Evolutionary conservation across 1,140 invertebrate genomes (phyloP).

Genomic region (Caenorhabditis inopinata): DNA sequence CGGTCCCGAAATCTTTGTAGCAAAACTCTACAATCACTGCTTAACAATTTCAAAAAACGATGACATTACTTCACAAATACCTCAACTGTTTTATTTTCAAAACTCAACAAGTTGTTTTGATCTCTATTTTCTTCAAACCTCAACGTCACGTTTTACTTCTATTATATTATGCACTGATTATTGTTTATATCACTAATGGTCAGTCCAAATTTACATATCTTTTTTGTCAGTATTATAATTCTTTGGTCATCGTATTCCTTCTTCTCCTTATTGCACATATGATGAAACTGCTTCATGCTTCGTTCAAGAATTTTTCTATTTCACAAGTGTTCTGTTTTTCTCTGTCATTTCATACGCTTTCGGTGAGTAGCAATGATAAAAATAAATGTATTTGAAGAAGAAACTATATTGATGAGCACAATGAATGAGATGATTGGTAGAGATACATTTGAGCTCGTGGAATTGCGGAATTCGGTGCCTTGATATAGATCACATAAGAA

Average conservation of each 20-base stretch:
- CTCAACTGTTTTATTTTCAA: background rate
- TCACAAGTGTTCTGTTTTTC: background rate
- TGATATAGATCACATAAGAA: too few species aligned
- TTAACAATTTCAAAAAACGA: too few species aligned
- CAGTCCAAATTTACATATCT: slow-evolving; percentile 7
- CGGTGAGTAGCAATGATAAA: slow-evolving; percentile 19
- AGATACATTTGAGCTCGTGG: too few species aligned
- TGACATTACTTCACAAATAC: background rate
- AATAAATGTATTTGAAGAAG: too few species aligned
- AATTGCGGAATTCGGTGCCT: too few species aligned
- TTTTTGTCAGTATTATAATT: too few species aligned
- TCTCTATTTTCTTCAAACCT: background rate
- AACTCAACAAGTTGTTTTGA: background rate
- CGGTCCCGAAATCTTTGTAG: too few species aligned
- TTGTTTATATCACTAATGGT: slow-evolving; percentile 5
- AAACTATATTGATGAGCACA: too few species aligned
- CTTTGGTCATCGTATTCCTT: too few species aligned
- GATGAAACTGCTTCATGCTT: slow-evolving; percentile 8
- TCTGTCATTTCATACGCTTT: background rate
- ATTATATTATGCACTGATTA: background rate
- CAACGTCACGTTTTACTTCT: background rate
- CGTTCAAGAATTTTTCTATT: background rate
- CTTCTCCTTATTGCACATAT: background rate
- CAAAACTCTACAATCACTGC: too few species aligned
- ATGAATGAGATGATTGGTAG: too few species aligned